Evolutionary conservation across 2,888 invertebrate genomes (phyloP).

Genomic region (Catocala sponsa): DNA sequence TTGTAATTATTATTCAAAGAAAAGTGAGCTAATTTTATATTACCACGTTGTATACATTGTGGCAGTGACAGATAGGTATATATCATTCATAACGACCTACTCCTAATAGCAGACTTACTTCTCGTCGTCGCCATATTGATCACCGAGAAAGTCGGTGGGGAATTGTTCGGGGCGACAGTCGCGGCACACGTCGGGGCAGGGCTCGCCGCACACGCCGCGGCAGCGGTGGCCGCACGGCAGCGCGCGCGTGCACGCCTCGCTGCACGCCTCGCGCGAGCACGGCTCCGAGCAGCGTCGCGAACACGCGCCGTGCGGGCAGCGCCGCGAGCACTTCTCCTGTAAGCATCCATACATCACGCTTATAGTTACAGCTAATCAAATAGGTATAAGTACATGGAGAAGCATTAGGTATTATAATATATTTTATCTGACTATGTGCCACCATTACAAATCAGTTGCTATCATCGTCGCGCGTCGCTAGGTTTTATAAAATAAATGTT

Average conservation of each 20-base stretch:
- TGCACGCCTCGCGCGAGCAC: constrained; percentile 82
- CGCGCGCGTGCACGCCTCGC: constrained; percentile 73
- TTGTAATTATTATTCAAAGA: no score
- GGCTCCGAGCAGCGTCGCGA: constrained; percentile 73
- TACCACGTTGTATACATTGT: no score
- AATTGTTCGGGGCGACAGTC: constrained; percentile 85
- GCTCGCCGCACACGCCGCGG: constrained; percentile 92
- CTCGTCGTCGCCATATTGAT: constrained; percentile 81
- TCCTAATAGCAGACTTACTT: constrained; percentile 60
- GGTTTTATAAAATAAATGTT: no score
- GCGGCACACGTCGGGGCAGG: constrained; percentile 89
- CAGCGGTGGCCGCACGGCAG: constrained; percentile 89
- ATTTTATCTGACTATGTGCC: no score
- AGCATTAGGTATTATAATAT: no score
- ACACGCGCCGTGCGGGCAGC: constrained; percentile 85
- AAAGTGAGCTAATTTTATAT: no score
- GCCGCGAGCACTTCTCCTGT: constrained; percentile 75
- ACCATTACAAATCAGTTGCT: no score
- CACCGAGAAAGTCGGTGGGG: constrained; percentile 74
- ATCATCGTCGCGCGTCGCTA: no score
- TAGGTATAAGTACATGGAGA: no score
- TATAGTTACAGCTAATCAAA: no score
- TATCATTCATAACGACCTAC: no score
- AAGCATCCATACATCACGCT: not conserved
- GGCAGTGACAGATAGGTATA: no score